Conservation (phyloP, 2,888 invertebrate species). For the Scelioninae gen. 2 region DNA sequence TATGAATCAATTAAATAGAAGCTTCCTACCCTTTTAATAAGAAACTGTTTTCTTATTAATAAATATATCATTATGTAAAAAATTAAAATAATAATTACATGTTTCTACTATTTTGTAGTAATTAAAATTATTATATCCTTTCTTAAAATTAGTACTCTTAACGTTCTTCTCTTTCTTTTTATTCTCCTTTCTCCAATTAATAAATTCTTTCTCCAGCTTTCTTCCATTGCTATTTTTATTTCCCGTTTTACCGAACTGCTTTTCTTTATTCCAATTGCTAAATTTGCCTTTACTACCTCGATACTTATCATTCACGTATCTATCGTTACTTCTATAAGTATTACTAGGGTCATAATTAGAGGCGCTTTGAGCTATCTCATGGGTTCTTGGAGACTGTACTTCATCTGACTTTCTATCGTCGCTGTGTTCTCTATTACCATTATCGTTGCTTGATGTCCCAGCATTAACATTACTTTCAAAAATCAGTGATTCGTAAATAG, state of each 20-base stretch:
- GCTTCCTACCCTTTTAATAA: too few species aligned
- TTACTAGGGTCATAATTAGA: constrained; percentile 13
- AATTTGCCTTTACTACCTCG: constrained; percentile 40
- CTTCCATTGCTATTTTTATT: constrained; percentile 4
- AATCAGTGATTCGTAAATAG: constrained; percentile 37
- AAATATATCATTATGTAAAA: too few species aligned
- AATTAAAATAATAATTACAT: constrained; percentile 59
- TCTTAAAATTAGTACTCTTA: constrained; percentile 60
- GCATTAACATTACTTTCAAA: constrained; percentile 31
- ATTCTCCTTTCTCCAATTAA: constrained; percentile 59
- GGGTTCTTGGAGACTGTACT: neutral
- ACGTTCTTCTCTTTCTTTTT: constrained; percentile 60
- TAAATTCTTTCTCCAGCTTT: constrained; percentile 20
- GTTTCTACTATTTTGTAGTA: constrained; percentile 63
- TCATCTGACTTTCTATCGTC: constrained; percentile 3
- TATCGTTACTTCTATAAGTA: constrained; percentile 37
- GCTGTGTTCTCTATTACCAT: neutral
- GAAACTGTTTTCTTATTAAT: too few species aligned
- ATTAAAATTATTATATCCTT: constrained; percentile 37
- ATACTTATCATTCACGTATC: constrained; percentile 34
- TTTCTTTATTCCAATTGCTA: constrained; percentile 45
- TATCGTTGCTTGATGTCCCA: neutral
- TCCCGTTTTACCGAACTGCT: constrained; percentile 50
- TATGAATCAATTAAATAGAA: too few species aligned
- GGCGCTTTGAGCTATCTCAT: constrained; percentile 12